Evolutionary conservation across 2,797 vertebrate genomes (phyloP).

Genomic region (Poecile montanus): DNA sequence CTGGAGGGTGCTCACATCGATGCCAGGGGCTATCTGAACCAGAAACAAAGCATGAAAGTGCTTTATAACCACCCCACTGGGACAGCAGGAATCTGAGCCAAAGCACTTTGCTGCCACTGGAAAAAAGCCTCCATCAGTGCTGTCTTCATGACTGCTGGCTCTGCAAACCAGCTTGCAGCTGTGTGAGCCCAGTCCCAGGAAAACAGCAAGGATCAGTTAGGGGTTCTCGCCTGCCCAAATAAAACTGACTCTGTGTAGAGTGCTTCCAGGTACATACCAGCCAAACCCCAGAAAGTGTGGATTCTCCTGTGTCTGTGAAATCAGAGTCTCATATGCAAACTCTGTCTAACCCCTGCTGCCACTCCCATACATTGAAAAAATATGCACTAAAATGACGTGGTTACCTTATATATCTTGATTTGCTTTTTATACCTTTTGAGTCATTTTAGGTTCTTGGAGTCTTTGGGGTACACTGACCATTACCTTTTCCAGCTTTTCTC

Average conservation of each 20-base stretch:
- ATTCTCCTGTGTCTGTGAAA: background rate
- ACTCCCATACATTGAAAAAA: background rate
- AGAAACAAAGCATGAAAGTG: background rate
- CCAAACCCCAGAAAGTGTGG: background rate
- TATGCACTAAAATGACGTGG: accelerated
- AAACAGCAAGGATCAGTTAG: background rate
- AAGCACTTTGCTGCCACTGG: background rate
- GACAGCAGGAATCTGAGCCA: background rate
- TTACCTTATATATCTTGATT: background rate
- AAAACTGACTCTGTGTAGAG: background rate
- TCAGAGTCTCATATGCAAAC: background rate
- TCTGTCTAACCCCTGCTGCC: background rate
- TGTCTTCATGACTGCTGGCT: background rate
- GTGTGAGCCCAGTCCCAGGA: background rate
- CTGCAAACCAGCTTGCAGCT: background rate
- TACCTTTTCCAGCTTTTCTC: background rate
- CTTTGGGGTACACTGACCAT: background rate
- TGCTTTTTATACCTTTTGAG: background rate
- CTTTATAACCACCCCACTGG: background rate
- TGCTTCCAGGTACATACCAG: background rate
- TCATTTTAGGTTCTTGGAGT: background rate
- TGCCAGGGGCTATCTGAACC: background rate
- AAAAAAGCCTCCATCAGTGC: background rate
- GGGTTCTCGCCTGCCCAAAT: background rate
- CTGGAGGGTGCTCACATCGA: background rate